phyloP scores from a whole-genome alignment of 2,888 invertebrate species.

The Diarsia rubi region DNA sequence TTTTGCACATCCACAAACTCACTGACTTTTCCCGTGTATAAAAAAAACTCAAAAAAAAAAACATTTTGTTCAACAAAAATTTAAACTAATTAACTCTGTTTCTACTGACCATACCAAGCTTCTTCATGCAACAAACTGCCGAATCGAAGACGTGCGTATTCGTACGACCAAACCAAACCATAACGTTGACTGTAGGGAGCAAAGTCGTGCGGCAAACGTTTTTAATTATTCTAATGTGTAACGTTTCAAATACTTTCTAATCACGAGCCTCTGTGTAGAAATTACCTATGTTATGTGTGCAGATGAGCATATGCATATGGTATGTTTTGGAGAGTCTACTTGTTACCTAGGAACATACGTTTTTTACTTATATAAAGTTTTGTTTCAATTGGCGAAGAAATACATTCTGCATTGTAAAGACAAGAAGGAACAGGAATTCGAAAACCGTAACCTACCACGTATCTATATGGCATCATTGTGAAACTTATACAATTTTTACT shows the following conservation, averaged over 20 bases:
- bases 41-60: too few species aligned
- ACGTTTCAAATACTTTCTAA: conserved; percentile 82
- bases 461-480: too few species aligned
- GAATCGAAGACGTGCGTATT: conserved; percentile 72
- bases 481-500: too few species aligned
- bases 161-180: conserved; percentile 73
- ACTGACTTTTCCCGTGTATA: too few species aligned
- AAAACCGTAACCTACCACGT: too few species aligned
- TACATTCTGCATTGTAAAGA: too few species aligned
- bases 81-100: conserved; percentile 20
- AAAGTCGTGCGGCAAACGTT: conserved; percentile 81
- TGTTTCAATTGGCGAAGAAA: too few species aligned
- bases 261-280: conserved; percentile 76
- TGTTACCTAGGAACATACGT: too few species aligned
- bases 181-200: conserved; percentile 69
- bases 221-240: conserved; percentile 84
- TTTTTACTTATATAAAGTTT: too few species aligned
- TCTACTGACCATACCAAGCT: conserved; percentile 71
- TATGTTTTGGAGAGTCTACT: conserved; percentile 6
- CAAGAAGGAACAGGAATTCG: too few species aligned
- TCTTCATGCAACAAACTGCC: conserved; percentile 74
- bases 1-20: too few species aligned
- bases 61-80: not conserved
- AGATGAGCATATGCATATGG: conserved; percentile 34
- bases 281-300: conserved; percentile 50